Base-by-base conservation (phyloP, 2,888 invertebrate species). In the Calameuta pallipes region DNA sequence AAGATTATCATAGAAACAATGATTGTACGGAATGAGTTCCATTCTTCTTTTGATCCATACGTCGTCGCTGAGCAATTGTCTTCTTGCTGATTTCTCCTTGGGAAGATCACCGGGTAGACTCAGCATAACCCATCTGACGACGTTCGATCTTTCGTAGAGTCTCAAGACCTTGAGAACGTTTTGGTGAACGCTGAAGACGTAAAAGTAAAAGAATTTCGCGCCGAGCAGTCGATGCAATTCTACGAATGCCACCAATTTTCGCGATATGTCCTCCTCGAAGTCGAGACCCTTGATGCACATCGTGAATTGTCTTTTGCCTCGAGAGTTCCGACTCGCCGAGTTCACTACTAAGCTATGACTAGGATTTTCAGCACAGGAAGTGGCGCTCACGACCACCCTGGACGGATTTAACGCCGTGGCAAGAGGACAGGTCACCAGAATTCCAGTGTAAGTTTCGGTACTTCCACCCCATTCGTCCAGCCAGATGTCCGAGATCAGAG, bases 11-110 rank as follows among this genome's bases (percentile, higher is more conserved):
- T 96, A 96, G 80, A 96, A 93, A 88, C 96, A 96, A 89, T 96
- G 96, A 89, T 96, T 96, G 90, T 96, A 96, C 0, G 95, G 94
- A 81, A 96, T 93, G 56, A 96, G 92, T 88, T 96, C 96, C 91
- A 95, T 93, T 78, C 94, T 94, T 84, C 96, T 92, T 86, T 96
- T 94, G 88, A 95, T 95, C 94, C 95, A 96, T 68, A 94, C 87
- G 82, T 93, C 92, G 35, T 91, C 87, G 82, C 89, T 89, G 34
- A 93, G 89, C 79, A 92, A 92, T 2, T 84, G 82, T 56, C 92
- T 89, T 69, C 93, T 88, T 34, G 86, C 86, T 1, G 81, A 81
- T 13, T 92, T 91, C 30, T 88, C 88, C 80, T 92, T 93, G 1
- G 93, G 93, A 77, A 92, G 90, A 78, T 92, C 89, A 15, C 93